Percentiles rank a stretch among this genome's conserved stretches.
Conservation (phyloP, 2,888 invertebrate species). For the Palloptera scutellata region DNA sequence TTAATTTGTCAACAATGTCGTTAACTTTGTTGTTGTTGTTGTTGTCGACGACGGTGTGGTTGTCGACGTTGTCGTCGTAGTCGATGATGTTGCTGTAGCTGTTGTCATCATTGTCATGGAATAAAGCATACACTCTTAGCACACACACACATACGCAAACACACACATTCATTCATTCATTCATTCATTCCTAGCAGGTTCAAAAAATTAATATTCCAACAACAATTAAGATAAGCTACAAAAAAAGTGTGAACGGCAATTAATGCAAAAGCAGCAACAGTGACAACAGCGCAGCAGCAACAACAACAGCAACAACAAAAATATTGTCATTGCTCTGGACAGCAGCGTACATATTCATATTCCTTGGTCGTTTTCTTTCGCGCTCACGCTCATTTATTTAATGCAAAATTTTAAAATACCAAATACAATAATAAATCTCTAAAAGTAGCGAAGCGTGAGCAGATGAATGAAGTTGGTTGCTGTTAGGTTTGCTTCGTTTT, state of each 20-base stretch:
- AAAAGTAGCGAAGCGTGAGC: no score
- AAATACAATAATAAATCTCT: no score
- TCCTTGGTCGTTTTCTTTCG: no score
- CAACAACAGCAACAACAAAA: slow-evolving; percentile 23
- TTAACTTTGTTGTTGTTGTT: slow-evolving; percentile 28
- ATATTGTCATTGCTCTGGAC: no score
- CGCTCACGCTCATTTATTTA: no score
- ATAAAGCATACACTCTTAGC: background rate
- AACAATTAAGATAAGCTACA: slow-evolving; percentile 59
- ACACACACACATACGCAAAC: no score
- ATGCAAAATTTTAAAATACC: no score
- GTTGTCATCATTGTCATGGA: slow-evolving; percentile 27
- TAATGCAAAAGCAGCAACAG: slow-evolving; percentile 38
- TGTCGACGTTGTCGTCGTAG: background rate
- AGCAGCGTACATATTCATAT: no score
- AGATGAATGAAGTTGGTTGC: no score
- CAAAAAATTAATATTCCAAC: slow-evolving; percentile 58
- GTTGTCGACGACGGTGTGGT: slow-evolving; percentile 18
- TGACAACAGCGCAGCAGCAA: slow-evolving; percentile 27
- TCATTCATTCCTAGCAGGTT: no score
- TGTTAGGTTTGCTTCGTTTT: background rate
- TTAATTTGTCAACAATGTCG: slow-evolving; percentile 43
- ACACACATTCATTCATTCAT: no score
- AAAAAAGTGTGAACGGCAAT: slow-evolving; percentile 44
- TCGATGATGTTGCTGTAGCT: background rate